Evolutionary conservation across 2,113 vertebrate genomes (phyloP), one percentile per base, ranked within the genome.

Genomic region (Pteruthius melanotis): DNA sequence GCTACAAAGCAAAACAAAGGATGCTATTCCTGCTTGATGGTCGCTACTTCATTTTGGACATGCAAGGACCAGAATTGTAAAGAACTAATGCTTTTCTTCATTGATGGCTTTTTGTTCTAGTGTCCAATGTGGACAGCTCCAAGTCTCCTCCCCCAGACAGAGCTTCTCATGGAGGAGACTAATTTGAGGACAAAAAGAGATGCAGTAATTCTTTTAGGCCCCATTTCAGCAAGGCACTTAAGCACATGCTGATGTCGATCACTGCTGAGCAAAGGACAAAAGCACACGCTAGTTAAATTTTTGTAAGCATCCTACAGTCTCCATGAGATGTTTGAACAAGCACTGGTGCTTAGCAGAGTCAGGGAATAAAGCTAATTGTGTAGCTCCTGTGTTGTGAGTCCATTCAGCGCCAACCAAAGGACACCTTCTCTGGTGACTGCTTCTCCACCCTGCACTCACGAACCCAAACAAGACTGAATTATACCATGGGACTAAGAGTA

Each of bases 171-270:
- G 59, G 85, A 87, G 82, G 78, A 96, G 87, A 72, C 45, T 17
- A 47, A 76, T 79, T 40, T 45, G 72, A 70, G 66, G 87, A 83
- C 66, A 77, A 59, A 87, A 87, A 77, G 66, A 87, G 56, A 86
- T 45, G 68, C 42, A 52, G 20, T 37, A 63, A 64, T 86, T 93
- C 66, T 49, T 93, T 39, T 10, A 76, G 82, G 87, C 57, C 84
- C 44, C 59, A n/a, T 85, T 82, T 87, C 74, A 91, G 40, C 94
- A 95, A 92, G 93, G 92, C 93, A 95, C 92, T 95, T 88, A 27
- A 88, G 85, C 85, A 93, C 42, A 50, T 30, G 85, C 83, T 77
- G 76, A 83, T 82, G 78, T 76, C 7, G 0, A 45, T 60, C 18
- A 7, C 42, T 83, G 59, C 68, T 59, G 47, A 74, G 89, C 68